Percentiles rank a stretch among this genome's conserved stretches.
These are phyloP conservation scores for Brevimyrus niger DNA, from an alignment of 2,113 vertebrate genomes.

Conservation along the genomic window DNA sequence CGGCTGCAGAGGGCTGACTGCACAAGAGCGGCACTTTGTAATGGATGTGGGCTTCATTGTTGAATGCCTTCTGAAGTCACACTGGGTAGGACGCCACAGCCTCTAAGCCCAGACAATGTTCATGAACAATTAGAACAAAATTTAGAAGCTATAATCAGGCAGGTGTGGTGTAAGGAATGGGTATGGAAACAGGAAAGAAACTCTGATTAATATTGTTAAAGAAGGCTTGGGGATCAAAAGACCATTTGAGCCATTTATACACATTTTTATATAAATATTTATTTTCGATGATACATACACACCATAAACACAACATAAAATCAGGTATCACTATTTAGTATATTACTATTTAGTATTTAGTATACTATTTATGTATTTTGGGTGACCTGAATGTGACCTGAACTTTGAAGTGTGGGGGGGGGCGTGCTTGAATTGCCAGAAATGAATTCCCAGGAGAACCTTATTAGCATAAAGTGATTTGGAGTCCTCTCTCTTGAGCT, in stretches of 20 bases:
- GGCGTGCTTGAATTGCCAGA: not conserved
- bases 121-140: not conserved
- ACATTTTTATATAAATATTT: not conserved
- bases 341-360: not conserved
- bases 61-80: not conserved
- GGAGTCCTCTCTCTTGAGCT: not conserved
- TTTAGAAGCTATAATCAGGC: not conserved
- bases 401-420: not conserved
- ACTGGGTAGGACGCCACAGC: not conserved
- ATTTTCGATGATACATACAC: not conserved
- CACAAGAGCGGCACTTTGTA: not conserved
- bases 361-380: too few relatives aligned
- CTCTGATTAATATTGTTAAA: not conserved
- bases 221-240: not conserved
- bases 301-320: not conserved
- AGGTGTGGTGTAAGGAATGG: not conserved
- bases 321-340: not conserved
- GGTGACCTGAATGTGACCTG: not conserved
- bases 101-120: not conserved
- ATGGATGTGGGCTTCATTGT: not conserved
- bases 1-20: not conserved
- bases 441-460: not conserved
- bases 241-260: not conserved
- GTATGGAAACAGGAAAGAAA: not conserved
- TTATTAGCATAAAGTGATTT: not conserved